These are phyloP conservation scores for Pelobates fuscus DNA, from an alignment of 2,113 vertebrate genomes.

Conservation along the genomic window DNA sequence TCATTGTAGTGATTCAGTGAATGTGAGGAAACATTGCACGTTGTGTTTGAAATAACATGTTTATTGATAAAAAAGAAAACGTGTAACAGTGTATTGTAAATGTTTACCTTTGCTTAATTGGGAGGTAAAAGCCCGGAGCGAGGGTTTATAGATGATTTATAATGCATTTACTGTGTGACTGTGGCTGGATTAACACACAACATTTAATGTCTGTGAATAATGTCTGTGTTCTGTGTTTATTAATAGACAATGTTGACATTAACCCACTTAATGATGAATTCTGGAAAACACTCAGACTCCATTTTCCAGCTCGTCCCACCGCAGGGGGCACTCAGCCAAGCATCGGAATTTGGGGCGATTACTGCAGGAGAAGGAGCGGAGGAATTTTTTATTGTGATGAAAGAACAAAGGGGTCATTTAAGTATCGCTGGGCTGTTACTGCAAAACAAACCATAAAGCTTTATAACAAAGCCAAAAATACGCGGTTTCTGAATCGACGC, in stretches of 20 bases:
- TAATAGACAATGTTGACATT: background rate
- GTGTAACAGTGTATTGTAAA: too few species aligned
- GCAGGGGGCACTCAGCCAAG: constrained; percentile 3
- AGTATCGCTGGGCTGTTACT: constrained; percentile 9
- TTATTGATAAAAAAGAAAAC: too few species aligned
- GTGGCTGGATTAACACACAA: too few species aligned
- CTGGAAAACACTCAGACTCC: background rate
- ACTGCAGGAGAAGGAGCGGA: constrained; percentile 6
- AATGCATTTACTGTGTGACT: too few species aligned
- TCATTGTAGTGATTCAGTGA: too few species aligned
- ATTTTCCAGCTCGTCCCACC: constrained; percentile 1
- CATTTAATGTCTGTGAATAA: background rate
- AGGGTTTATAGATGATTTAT: too few species aligned
- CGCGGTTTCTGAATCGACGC: background rate
- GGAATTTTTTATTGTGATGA: constrained; percentile 1
- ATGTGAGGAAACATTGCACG: too few species aligned
- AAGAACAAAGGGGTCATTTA: constrained; percentile 44
- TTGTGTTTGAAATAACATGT: too few species aligned
- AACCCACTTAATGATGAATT: background rate
- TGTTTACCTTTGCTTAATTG: too few species aligned
- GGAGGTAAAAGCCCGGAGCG: too few species aligned
- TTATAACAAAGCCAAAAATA: constrained; percentile 18
- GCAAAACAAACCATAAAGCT: constrained; percentile 3
- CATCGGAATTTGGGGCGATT: constrained; percentile 20
- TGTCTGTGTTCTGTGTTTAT: background rate